Base-by-base conservation (phyloP, 2,888 invertebrate species). In the Helleia helle region DNA sequence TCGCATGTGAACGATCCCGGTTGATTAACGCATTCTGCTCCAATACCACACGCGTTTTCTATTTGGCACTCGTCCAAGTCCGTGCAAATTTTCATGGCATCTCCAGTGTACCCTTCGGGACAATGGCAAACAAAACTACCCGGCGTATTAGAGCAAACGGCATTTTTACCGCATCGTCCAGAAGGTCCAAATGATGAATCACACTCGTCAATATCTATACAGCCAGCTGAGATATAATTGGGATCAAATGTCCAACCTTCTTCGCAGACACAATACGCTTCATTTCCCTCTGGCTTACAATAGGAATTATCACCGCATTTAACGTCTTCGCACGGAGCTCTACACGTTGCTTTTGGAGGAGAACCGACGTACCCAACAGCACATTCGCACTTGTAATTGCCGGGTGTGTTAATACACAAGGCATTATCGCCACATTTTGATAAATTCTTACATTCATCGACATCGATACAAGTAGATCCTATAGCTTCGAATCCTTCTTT, bases 211-310 rank as follows among this genome's bases (percentile, higher is more conserved):
- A 97, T 91, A 74, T 97, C 97, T 44, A 95, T 88, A 64, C 96
- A 96, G 43, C 96, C 96, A 30, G 94, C 94, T 4, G 93, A 89
- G 50, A 96, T 93, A 60, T 96, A 94, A 41, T 87, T 90, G 0
- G 96, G 96, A 73, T 96, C 92, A 63, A 93, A 96, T 0, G 94
- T 95, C 94, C 95, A 96, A 1, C 96, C 96, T 44, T 94, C 93
- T 65, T 96, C 94, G 63, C 96, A 96, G 36, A 96, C 92, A 58
- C 96, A 97, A 57, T 93, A 95, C 0, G 95, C 96, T 71, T 96
- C 95, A 44, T 90, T 88, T 22, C 94, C 94, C 55, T 95, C 93
- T 0, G 94, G 91, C 65, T 95, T 95, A 66, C 96, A 96, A 63
- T 88, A 94, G 1, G 96, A 93, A 65, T 96, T 95, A 5, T 91